These are phyloP conservation scores for Urocolius indicus DNA, from an alignment of 2,113 vertebrate genomes.

Conservation along the genomic window DNA sequence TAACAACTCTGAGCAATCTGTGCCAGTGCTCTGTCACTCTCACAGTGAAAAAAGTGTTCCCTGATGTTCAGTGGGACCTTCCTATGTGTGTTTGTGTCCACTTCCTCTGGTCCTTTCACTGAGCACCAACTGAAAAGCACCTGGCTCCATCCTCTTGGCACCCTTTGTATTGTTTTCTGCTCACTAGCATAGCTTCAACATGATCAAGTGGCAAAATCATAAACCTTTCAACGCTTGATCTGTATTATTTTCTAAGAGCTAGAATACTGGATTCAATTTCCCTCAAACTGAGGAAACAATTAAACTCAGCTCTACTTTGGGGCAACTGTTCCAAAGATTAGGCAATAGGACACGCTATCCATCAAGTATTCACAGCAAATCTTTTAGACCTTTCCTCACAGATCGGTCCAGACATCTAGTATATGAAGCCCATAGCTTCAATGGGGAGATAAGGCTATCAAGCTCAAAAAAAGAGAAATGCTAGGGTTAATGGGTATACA, in stretches of 20 bases:
- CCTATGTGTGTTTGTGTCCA: not conserved
- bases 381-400: not conserved
- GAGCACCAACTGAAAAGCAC: not conserved
- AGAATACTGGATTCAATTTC: not conserved
- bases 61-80: not conserved
- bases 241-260: not conserved
- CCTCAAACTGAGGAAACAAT: not conserved
- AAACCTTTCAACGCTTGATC: not conserved
- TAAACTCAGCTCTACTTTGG: not conserved
- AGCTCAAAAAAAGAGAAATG: not conserved
- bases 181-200: not conserved
- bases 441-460: not conserved
- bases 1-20: not conserved
- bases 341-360: not conserved
- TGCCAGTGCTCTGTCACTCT: not conserved
- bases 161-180: not conserved
- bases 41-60: not conserved
- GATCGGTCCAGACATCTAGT: not conserved
- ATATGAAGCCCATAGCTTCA: not conserved
- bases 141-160: not conserved
- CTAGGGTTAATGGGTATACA: not conserved
- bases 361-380: not conserved
- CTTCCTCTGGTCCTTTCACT: not conserved
- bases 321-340: not conserved
- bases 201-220: not conserved